Base-by-base conservation (phyloP, 2,888 invertebrate species). In the Ochropleura plecta region DNA sequence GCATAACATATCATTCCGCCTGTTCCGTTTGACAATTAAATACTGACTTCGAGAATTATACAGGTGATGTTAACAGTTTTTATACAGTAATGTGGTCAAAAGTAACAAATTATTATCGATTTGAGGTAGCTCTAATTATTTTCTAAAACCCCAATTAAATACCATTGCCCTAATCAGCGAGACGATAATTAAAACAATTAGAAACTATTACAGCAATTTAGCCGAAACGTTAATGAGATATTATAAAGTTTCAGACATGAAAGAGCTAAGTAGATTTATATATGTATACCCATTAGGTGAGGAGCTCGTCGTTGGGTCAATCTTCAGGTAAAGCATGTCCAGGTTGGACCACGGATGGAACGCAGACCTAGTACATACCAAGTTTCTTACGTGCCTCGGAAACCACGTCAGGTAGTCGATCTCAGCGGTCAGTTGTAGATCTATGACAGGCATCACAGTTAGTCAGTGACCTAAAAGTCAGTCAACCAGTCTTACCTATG, bases 141-240 rank as follows among this genome's bases (percentile, higher is more conserved):
- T 44, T 30, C 9, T 57, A 7, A 49, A 49, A 18, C 14, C 46
- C 5, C 16, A 67, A 44, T 75, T 78, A 59, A 59, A 59, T 59
- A 69, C 44, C 16, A 44, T 18, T 44, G 9, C 30, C 74, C 5
- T 16, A 5, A 44, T 4, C 6, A 46, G 44, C 16, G 57, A 14
- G 10, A 44, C 48, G 44, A 40, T 51, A 78, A 51, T 78, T 59
- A 78, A 51, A 51, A 40, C 46, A 70, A 75, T 75, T 49, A 67
- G 5, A 40, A 46, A 51, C 49, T 40, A 78, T 75, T 51, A 78
- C 49, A 48, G 59, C 12, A 18, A 69, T 60, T 60, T 62, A 51
- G 10, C 2, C 7, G 30, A 20, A 73, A 62, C 46, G 10, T 51
- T 76, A 63, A 30, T 42, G 18, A 63, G 42, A 55, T 44, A 64